Evolutionary conservation across 2,797 vertebrate species (phyloP).

Genomic region (Petrocephalus schoutedeni): DNA sequence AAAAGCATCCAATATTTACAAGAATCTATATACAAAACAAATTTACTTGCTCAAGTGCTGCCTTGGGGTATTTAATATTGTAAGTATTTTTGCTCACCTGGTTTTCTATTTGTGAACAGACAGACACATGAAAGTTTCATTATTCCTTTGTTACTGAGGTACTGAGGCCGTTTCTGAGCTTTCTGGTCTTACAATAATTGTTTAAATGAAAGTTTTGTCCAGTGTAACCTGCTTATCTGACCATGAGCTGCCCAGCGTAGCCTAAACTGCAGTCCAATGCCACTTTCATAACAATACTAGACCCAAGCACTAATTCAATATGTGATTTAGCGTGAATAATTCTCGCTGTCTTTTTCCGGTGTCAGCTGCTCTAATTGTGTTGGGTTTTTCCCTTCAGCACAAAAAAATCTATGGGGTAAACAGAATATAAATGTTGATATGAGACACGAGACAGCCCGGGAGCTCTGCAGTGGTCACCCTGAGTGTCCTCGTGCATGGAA

Average conservation of each 20-base stretch:
- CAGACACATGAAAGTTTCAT: not conserved
- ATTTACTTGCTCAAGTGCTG: not conserved
- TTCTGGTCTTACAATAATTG: not conserved
- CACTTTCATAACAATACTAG: not conserved
- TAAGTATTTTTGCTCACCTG: not conserved
- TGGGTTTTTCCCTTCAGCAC: not conserved
- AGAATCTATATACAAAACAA: constrained; percentile 1
- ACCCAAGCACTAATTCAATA: not conserved
- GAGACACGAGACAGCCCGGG: not conserved
- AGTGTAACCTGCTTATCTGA: not conserved
- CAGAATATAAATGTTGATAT: not conserved
- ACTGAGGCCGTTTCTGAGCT: not conserved
- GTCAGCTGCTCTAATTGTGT: not conserved
- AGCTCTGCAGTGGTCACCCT: not conserved
- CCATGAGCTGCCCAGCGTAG: not conserved
- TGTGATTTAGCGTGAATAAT: not conserved
- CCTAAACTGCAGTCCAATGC: not conserved
- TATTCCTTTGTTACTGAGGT: not conserved
- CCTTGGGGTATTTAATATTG: not conserved
- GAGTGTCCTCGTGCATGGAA: not conserved
- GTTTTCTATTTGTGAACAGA: not conserved
- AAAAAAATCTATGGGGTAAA: not conserved
- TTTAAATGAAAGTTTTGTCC: not conserved
- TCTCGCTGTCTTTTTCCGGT: not conserved
- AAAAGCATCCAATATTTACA: not conserved